Evolutionary conservation across 2,797 vertebrate species (phyloP), one percentile per base, ranked within the genome.

Genomic region (Pempheris klunzingeri): DNA sequence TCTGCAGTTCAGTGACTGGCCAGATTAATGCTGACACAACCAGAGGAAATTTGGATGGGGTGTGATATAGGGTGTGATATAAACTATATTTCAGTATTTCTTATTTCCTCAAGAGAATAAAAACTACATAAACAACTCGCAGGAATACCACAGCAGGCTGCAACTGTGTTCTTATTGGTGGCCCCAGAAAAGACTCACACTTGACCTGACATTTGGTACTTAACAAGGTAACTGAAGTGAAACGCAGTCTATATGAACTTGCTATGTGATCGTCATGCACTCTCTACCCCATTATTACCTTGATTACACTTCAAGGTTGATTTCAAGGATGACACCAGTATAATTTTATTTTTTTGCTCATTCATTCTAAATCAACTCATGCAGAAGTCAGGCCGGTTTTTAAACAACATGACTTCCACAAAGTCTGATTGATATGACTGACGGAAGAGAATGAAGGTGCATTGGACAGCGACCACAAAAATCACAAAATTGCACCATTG

Each of bases 21-120:
- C 58, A 57, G 62, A 72, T 79, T 58, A 71, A 71, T 53, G 84
- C 75, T 65, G 78, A 80, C 81, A 64, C 61, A 69, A 64, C 26
- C 24, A 18, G 53, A 68, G 60, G 15, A 82, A 73, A 77, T 75
- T 76, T 69, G 52, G 69, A 75, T 34, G 50, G 12, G 30, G 9
- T 8, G 50, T 50, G 73, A 82, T 61, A 47, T 66, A 41, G 79
- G 47, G n/a, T n/a, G n/a, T n/a, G n/a, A n/a, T n/a, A n/a, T n/a
- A n/a, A n/a, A n/a, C n/a, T 39, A 41, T 72, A 9, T 57, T 58
- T 66, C 9, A 3, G 4, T 20, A 66, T 59, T 28, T 62, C 14
- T 10, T 36, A 24, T 44, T 65, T 22, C 5, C 36, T 22, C 0
- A 60, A 24, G 0, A 7, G 57, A 59, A n/a, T n/a, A n/a, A n/a